phyloP scores from a whole-genome alignment of 2,113 vertebrate genomes.

The Pyrgilauda ruficollis region DNA sequence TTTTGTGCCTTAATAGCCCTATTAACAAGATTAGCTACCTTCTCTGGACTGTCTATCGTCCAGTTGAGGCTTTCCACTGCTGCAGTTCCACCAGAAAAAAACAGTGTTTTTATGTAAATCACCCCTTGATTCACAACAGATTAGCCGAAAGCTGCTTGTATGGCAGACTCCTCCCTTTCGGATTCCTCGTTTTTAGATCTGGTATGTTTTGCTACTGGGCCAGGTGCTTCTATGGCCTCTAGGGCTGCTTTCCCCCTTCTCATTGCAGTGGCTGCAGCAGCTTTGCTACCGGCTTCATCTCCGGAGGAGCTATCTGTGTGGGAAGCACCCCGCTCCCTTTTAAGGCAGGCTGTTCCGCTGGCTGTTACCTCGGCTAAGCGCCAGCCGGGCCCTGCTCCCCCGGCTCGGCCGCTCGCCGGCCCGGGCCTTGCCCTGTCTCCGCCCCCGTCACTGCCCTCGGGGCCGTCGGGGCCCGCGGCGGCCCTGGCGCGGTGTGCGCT shows the following conservation, averaged over 20 bases:
- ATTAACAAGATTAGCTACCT: neutral
- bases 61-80: neutral
- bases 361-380: fast-evolving
- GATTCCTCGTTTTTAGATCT: neutral
- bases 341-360: too few species aligned
- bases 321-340: too few species aligned
- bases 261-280: neutral
- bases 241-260: neutral
- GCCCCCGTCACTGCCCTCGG: fast-evolving
- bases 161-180: neutral
- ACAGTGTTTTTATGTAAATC: neutral
- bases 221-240: neutral
- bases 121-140: neutral
- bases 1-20: neutral
- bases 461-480: fast-evolving
- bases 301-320: too few species aligned
- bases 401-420: neutral
- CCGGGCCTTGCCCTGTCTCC: neutral
- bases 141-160: neutral
- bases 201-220: neutral
- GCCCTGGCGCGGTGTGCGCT: too few species aligned
- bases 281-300: too few species aligned
- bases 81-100: neutral
- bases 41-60: neutral
- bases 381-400: fast-evolving